These are phyloP conservation scores for Phasia obesa DNA, from an alignment of 2,888 invertebrate genomes.

Conservation along the genomic window DNA sequence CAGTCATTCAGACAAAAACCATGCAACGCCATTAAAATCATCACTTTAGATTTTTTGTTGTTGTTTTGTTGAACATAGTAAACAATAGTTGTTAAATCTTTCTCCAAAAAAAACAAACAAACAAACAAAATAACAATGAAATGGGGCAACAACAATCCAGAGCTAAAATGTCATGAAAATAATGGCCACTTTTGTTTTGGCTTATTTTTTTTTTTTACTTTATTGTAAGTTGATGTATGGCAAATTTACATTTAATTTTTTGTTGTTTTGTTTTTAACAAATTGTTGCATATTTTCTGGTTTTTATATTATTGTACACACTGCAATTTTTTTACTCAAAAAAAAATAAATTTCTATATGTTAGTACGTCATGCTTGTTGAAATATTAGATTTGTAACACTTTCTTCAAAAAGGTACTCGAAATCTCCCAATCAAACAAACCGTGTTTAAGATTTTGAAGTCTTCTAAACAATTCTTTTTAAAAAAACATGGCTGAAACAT, in stretches of 20 bases:
- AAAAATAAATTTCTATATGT: not conserved
- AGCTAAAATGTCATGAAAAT: slow-evolving; percentile 61
- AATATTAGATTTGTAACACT: not conserved
- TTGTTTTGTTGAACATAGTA: slow-evolving; percentile 12
- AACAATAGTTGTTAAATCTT: slow-evolving; percentile 73
- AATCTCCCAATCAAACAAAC: too few species aligned
- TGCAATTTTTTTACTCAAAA: slow-evolving; percentile 3
- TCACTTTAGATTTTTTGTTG: slow-evolving; percentile 12
- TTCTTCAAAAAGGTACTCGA: too few species aligned
- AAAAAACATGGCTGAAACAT: too few species aligned
- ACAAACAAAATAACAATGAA: slow-evolving; percentile 17
- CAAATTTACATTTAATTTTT: slow-evolving; percentile 46
- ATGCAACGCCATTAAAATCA: slow-evolving; percentile 47
- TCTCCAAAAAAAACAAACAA: slow-evolving; percentile 61
- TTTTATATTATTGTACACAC: slow-evolving; percentile 18
- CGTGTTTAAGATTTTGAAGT: too few species aligned
- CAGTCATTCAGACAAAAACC: slow-evolving; percentile 42
- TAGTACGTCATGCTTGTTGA: not conserved
- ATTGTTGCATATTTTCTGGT: slow-evolving; percentile 62
- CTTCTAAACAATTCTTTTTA: too few species aligned
- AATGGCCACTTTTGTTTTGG: slow-evolving; percentile 60
- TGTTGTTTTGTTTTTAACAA: slow-evolving; percentile 44
- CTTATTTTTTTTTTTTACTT: slow-evolving; percentile 23
- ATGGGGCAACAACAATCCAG: slow-evolving; percentile 28
- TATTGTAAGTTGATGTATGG: slow-evolving; percentile 54